Evolutionary conservation across 2,797 vertebrate genomes (phyloP), one percentile per base, ranked within the genome.

Genomic region (Acrocephalus scirpaceus): DNA sequence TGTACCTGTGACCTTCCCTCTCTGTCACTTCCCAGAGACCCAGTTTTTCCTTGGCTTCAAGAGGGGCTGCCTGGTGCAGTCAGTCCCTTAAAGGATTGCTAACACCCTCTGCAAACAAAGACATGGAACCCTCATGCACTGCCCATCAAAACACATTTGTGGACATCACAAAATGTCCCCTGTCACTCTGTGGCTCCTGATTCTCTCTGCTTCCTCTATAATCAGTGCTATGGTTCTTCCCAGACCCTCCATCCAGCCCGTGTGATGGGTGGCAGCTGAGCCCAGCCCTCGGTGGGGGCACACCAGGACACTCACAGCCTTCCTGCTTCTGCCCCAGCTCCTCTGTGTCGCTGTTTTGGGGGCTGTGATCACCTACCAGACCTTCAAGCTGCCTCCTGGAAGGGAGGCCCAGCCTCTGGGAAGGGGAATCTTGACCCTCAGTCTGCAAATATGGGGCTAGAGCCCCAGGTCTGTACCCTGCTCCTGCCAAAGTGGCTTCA

Each of bases 381-480:
- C 9, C 13, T 53, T 26, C 18, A 56, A 10, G 8, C 10, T 88
- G 40, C 40, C 22, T 48, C 20, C 23, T 57, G 53, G 18, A 14
- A 42, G 11, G 19, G 45, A 93, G 27, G 3, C 10, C 22, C 16
- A 14, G 48, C n/a, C 7, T 0, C 2, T 88, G 58, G 17, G n/a
- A 84, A 54, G 4, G 17, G 38, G 22, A 44, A 14, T 61, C 36
- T 48, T 53, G 56, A 76, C 42, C 50, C 26, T 75, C 1, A 2
- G 11, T 51, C 40, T 56, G 42, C 1, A 0, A 40, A 12, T 27
- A 16, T 0, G 3, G 27, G 23, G 29, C 22, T 62, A 85, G 79
- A 86, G 27, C 23, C 40, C 32, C 71, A 11, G 4, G 32, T 42
- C 40, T 0, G 0, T 16, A 29, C 30, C 34, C 70, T 71, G 48